Percentiles rank a stretch among this genome's conserved stretches.
phyloP scores from a whole-genome alignment of 2,888 invertebrate genomes.

The Creontiades dilutus region DNA sequence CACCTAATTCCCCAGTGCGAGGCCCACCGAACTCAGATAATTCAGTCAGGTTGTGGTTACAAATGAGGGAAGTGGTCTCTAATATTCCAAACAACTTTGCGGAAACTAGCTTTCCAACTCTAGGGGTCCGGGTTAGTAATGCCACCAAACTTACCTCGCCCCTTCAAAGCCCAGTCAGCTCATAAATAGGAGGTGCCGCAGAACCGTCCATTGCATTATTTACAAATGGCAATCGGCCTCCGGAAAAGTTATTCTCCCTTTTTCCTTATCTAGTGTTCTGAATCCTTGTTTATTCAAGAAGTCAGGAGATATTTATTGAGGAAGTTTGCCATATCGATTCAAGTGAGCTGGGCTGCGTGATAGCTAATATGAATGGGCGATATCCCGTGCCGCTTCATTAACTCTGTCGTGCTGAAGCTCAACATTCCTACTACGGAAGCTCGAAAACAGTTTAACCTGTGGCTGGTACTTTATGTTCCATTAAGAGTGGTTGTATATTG shows the following conservation, averaged over 20 bases:
- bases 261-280: not conserved
- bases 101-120: not conserved
- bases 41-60: not conserved
- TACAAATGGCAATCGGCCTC: not conserved
- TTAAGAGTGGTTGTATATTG: too few relatives aligned
- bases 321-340: not conserved
- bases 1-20: too few relatives aligned
- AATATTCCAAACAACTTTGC: not conserved
- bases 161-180: not conserved
- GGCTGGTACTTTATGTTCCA: too few relatives aligned
- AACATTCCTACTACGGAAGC: too few relatives aligned
- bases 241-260: not conserved
- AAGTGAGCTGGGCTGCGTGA: not conserved
- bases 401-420: not conserved
- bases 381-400: not conserved
- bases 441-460: too few relatives aligned
- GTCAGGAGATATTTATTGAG: not conserved
- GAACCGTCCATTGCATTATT: not conserved
- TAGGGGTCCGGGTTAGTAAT: not conserved
- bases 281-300: constrained; percentile 19
- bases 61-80: not conserved
- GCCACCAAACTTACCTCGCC: not conserved
- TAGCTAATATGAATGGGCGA: constrained; percentile 1
- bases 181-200: not conserved
- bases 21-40: not conserved